Evolutionary conservation across 2,113 vertebrate genomes (phyloP), one percentile per base, ranked within the genome.

Genomic region (Lathamus discolor): DNA sequence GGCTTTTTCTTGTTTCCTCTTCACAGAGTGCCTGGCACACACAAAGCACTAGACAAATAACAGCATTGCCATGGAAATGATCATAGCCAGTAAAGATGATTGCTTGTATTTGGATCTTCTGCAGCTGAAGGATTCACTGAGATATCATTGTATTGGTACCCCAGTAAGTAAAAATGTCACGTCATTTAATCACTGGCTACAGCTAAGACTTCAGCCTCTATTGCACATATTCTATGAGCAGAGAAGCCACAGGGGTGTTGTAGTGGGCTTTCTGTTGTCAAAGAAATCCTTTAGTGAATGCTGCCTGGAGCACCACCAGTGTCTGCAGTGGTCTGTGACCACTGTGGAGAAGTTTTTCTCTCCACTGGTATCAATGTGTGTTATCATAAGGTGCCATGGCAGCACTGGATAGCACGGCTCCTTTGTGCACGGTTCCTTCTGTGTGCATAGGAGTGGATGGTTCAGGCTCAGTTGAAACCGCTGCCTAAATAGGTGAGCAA

Each of bases 51-150:
- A 68, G 91, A 28, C 74, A 69, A 82, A 78, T 78, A 43, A 8
- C 57, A 48, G 67, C 87, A 96, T 94, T 79, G 85, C 91, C 94
- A 94, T 92, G 89, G 95, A 91, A 95, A 95, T 91, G 77, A 74
- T 59, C 57, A 17, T 41, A 69, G 72, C 35, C 84, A 29, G 66
- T 41, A 37, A 69, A 33, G 43, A 41, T 55, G 41, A 31, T 7
- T 28, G 61, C 66, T 37, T n/a, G 20, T 39, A n/a, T 57, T 27
- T 1, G 0, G 64, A 8, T 3, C 57, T 63, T 76, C 67, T 15
- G 41, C 55, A 66, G 51, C 48, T 51, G 82, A 51, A 86, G 81
- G 57, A 75, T 67, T 48, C 37, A n/a, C 61, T 27, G 51, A 28
- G 17, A 61, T 25, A 37, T 24, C 55, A 41, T 8, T 9, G 44